Percentiles rank a stretch among this genome's conserved stretches.
phyloP scores from a whole-genome alignment of 2,113 vertebrate species.

The Eulemur rufifrons region DNA sequence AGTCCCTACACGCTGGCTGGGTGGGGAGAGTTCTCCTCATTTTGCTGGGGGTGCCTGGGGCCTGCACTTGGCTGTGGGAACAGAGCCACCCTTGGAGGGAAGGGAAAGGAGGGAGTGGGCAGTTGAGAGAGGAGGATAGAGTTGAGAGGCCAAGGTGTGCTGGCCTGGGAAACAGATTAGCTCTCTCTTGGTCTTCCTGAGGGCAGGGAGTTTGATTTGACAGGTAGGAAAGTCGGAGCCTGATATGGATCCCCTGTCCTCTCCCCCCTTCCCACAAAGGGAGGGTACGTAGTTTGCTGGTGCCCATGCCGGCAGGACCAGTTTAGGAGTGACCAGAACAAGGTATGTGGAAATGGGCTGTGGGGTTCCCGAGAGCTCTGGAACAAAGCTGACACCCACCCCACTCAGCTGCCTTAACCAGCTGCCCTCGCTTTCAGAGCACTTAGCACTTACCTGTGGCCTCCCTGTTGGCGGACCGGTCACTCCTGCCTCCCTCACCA shows the following conservation, averaged over 20 bases:
- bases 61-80: conserved; percentile 55
- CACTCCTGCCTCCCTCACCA: neutral
- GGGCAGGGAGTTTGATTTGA: neutral
- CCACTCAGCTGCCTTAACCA: neutral
- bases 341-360: conserved; percentile 24
- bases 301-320: neutral
- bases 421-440: neutral
- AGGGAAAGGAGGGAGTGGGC: neutral
- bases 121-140: neutral
- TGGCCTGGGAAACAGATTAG: neutral
- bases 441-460: neutral
- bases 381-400: neutral
- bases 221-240: neutral
- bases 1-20: conserved; percentile 51
- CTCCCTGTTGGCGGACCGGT: neutral
- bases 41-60: conserved; percentile 35
- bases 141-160: neutral
- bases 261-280: neutral
- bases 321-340: conserved; percentile 45
- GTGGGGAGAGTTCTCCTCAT: conserved; percentile 8
- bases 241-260: neutral
- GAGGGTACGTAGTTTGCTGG: neutral
- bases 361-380: neutral
- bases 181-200: neutral
- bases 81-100: neutral